Evolutionary conservation across 2,797 vertebrate species (phyloP).

Genomic region (Notolabrus celidotus): DNA sequence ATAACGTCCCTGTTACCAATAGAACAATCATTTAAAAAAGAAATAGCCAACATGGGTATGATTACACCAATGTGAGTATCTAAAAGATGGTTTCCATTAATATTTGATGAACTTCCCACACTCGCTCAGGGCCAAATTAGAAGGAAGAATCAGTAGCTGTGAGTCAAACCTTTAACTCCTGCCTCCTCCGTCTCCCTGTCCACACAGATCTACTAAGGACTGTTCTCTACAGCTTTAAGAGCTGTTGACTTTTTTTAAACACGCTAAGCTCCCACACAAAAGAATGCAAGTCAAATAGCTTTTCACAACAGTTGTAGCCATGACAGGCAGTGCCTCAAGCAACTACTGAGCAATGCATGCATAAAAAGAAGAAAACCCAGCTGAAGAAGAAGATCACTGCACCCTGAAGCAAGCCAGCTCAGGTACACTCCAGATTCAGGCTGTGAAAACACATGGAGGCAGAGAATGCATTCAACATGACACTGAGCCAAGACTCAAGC

Average conservation of each 20-base stretch:
- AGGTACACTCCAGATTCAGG: not conserved
- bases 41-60: too few species aligned
- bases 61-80: too few species aligned
- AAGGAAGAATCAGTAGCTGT: conserved; percentile 13
- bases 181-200: conserved; percentile 13
- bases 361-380: conserved; percentile 10
- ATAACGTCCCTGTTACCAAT: too few species aligned
- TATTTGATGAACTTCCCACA: not conserved
- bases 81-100: too few species aligned
- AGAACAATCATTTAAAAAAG: too few species aligned
- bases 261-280: conserved; percentile 25
- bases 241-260: conserved; percentile 26
- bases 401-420: not conserved
- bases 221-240: conserved; percentile 44
- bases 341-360: conserved; percentile 17
- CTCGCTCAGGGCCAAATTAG: conserved; percentile 29
- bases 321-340: conserved; percentile 31
- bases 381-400: not conserved
- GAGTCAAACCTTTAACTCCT: conserved; percentile 33
- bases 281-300: conserved; percentile 36
- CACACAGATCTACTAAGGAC: conserved; percentile 31
- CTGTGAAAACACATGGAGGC: conserved; percentile 11
- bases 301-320: conserved; percentile 43
- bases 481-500: too few species aligned
- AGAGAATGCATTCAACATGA: not conserved